Conservation (phyloP, 2,797 vertebrate species). For the Lepilemur septentrionalis region DNA sequence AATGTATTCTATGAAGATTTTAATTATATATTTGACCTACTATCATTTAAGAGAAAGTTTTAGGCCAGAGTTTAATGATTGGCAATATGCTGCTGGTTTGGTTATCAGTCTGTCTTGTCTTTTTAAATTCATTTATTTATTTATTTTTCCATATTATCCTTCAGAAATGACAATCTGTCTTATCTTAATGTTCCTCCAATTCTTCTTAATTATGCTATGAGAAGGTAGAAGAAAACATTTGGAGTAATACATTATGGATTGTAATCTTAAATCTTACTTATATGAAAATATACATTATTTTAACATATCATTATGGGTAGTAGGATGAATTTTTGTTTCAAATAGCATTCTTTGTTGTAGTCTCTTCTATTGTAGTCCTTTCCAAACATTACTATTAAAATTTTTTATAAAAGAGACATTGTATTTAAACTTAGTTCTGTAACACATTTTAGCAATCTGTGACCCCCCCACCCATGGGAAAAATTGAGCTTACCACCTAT, state of each 20-base stretch:
- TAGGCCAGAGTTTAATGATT: background rate
- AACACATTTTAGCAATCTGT: background rate
- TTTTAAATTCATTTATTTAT: background rate
- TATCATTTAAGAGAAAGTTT: background rate
- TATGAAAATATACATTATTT: background rate
- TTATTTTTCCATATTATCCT: background rate
- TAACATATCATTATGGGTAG: background rate
- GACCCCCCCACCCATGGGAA: background rate
- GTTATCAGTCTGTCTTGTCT: background rate
- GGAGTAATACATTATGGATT: background rate
- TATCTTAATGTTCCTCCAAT: background rate
- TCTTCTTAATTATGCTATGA: background rate
- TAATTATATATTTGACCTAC: background rate
- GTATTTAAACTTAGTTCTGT: background rate
- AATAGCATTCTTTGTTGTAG: background rate
- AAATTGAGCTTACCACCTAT: background rate
- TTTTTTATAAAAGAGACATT: background rate
- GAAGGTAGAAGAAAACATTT: background rate
- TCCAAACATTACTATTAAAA: background rate
- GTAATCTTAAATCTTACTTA: background rate
- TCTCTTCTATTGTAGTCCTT: background rate
- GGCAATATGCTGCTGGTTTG: background rate
- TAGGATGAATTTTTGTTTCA: conserved; percentile 4
- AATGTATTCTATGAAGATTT: background rate
- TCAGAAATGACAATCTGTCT: background rate